phyloP scores from a whole-genome alignment of 2,888 invertebrate genomes.

The Tachina lurida region DNA sequence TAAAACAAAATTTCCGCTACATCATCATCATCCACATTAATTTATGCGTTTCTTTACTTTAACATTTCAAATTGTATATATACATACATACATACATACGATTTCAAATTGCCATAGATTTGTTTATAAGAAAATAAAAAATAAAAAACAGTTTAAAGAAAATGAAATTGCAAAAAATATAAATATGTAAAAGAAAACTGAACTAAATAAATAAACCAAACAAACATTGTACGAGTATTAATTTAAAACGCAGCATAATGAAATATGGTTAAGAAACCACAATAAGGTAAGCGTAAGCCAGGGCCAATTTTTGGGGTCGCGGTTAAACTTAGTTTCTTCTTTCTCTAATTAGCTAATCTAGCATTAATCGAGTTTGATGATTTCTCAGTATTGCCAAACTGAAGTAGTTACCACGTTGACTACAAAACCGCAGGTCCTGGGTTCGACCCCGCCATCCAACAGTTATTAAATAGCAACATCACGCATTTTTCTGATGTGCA shows the following conservation, averaged over 20 bases:
- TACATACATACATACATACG: not conserved
- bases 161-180: constrained; percentile 43
- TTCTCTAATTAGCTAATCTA: too few relatives aligned
- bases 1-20: constrained; percentile 22
- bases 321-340: too few relatives aligned
- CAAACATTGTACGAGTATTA: constrained; percentile 31
- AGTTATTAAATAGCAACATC: too few relatives aligned
- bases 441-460: too few relatives aligned
- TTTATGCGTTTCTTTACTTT: constrained; percentile 9
- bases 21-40: constrained; percentile 26
- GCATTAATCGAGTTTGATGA: too few relatives aligned
- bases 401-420: too few relatives aligned
- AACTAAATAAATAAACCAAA: constrained; percentile 23
- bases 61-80: not conserved
- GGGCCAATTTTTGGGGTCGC: too few relatives aligned
- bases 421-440: too few relatives aligned
- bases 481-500: too few relatives aligned
- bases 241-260: constrained; percentile 11
- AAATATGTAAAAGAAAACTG: not conserved
- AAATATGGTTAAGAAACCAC: constrained; percentile 28
- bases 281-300: constrained; percentile 1
- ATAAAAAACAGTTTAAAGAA: constrained; percentile 43
- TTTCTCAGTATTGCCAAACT: too few relatives aligned
- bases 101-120: constrained; percentile 16
- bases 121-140: not conserved